Percentiles rank a stretch among this genome's conserved stretches.
These are phyloP conservation scores for Taurulus bubalis DNA, from an alignment of 2,113 vertebrate genomes.

Conservation along the genomic window DNA sequence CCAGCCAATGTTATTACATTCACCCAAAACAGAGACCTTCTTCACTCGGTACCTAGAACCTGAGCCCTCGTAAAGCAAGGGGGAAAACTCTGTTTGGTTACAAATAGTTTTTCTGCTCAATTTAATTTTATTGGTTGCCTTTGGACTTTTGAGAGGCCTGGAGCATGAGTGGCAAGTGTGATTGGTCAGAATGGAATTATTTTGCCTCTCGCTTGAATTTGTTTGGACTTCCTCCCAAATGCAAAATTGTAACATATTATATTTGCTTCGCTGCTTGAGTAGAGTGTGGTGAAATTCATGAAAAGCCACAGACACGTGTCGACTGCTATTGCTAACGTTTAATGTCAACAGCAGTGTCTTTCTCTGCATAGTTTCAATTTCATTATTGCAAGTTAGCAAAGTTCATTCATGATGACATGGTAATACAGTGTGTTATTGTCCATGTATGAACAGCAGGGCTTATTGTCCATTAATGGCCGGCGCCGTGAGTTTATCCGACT, in stretches of 20 bases:
- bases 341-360: constrained; percentile 44
- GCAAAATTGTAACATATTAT: constrained; percentile 48
- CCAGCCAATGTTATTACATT: constrained; percentile 42
- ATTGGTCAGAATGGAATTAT: constrained; percentile 65
- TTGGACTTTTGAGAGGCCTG: constrained; percentile 62
- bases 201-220: constrained; percentile 53
- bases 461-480: constrained; percentile 70
- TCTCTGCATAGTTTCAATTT: constrained; percentile 44
- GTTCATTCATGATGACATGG: constrained; percentile 51
- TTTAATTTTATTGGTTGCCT: constrained; percentile 77
- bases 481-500: constrained; percentile 71
- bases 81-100: constrained; percentile 60
- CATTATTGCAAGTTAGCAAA: constrained; percentile 49
- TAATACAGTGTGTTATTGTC: constrained; percentile 71
- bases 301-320: constrained; percentile 64
- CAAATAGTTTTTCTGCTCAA: constrained; percentile 73
- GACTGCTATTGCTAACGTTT: constrained; percentile 48
- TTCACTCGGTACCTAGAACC: constrained; percentile 43
- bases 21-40: constrained; percentile 50
- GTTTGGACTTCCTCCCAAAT: constrained; percentile 61
- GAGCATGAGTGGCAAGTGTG: constrained; percentile 36
- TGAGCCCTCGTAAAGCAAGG: constrained; percentile 33
- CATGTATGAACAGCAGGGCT: constrained; percentile 62
- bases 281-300: constrained; percentile 26
- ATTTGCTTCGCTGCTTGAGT: constrained; percentile 46